Evolutionary conservation across 2,797 vertebrate species (phyloP).

Genomic region (Clarias pachynema): DNA sequence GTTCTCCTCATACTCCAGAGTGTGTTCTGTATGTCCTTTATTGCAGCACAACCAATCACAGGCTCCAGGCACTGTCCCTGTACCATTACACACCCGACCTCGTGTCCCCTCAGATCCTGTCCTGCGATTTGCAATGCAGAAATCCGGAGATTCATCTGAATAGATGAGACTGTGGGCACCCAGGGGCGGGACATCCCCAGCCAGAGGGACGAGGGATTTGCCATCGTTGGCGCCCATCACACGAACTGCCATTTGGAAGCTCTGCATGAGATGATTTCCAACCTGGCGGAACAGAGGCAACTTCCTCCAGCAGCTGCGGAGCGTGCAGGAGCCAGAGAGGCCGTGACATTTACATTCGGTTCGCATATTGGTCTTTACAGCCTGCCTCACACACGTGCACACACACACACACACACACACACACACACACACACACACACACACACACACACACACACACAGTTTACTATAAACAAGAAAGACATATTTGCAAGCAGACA

Average conservation of each 20-base stretch:
- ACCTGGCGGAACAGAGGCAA: constrained; percentile 85
- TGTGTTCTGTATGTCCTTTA: constrained; percentile 79
- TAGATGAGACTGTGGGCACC: constrained; percentile 82
- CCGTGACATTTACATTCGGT: constrained; percentile 87
- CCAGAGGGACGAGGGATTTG: constrained; percentile 79
- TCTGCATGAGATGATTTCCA: constrained; percentile 79
- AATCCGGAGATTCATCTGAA: constrained; percentile 82
- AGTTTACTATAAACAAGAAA: not conserved
- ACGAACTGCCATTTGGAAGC: constrained; percentile 80
- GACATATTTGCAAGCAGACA: not conserved
- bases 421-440: constrained; percentile 28
- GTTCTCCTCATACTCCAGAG: constrained; percentile 82
- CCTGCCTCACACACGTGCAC: constrained; percentile 66
- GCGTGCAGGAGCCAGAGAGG: constrained; percentile 82
- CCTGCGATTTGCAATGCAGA: constrained; percentile 82
- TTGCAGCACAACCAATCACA: constrained; percentile 84
- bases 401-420: constrained; percentile 34
- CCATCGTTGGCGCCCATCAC: constrained; percentile 87
- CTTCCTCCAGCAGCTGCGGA: constrained; percentile 86
- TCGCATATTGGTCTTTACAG: constrained; percentile 80
- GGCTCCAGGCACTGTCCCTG: constrained; percentile 77
- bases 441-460: constrained; percentile 14
- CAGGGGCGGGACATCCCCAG: constrained; percentile 73
- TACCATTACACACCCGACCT: constrained; percentile 82
- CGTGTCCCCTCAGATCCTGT: constrained; percentile 80